Evolutionary conservation across 2,888 invertebrate genomes (phyloP).

Genomic region (Apocheima hispidaria): DNA sequence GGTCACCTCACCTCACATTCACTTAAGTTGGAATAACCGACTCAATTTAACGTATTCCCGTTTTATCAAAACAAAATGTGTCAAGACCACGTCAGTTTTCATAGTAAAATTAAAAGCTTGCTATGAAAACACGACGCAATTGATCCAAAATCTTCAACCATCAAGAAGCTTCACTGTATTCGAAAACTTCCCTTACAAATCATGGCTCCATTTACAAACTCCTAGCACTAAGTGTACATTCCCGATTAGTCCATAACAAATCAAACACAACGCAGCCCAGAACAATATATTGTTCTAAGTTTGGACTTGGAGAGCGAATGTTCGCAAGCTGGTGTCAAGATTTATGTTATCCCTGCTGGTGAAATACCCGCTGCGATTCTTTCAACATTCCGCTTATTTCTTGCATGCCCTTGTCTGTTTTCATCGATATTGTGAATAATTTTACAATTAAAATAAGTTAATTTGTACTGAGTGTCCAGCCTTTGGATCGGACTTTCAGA

Average conservation of each 20-base stretch:
- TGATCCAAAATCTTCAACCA: not conserved
- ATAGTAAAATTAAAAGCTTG: too few species aligned
- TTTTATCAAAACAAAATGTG: too few species aligned
- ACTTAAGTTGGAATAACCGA: too few species aligned
- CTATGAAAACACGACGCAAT: not conserved
- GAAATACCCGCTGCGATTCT: constrained; percentile 31
- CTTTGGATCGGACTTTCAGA: too few species aligned
- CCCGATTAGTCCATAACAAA: constrained; percentile 44
- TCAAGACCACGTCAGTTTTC: too few species aligned
- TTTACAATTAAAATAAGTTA: not conserved
- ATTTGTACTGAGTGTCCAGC: too few species aligned
- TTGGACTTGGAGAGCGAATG: constrained; percentile 51
- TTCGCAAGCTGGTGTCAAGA: constrained; percentile 56
- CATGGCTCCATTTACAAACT: constrained; percentile 8
- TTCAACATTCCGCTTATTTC: constrained; percentile 22
- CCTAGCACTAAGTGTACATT: constrained; percentile 19
- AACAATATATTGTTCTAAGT: constrained; percentile 56
- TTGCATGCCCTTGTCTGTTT: not conserved
- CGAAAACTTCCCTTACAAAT: constrained; percentile 17
- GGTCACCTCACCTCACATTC: too few species aligned
- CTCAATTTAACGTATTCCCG: too few species aligned
- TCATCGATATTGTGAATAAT: not conserved
- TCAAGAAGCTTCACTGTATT: constrained; percentile 1
- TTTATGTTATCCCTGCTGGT: constrained; percentile 49
- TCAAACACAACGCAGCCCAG: constrained; percentile 43